These are phyloP conservation scores for Lucilia sericata DNA, from an alignment of 1,140 invertebrate species.

Conservation along the genomic window DNA sequence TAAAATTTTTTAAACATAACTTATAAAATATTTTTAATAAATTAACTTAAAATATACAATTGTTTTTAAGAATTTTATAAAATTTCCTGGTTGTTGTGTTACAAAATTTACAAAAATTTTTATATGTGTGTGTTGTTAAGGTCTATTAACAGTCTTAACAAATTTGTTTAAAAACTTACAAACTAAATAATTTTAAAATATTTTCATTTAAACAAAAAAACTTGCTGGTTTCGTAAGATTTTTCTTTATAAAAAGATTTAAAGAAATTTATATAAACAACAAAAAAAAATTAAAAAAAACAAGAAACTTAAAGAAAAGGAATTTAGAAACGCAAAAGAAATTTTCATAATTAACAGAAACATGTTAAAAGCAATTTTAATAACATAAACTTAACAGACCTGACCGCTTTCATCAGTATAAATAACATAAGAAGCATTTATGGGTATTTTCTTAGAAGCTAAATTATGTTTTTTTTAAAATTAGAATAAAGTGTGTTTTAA, in stretches of 20 bases:
- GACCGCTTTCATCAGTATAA: slow-evolving; percentile 94
- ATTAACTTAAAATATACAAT: background rate
- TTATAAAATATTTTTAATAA: no score
- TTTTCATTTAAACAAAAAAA: background rate
- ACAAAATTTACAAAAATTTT: background rate
- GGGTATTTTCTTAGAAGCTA: slow-evolving; percentile 74
- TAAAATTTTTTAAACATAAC: no score
- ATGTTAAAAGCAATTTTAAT: background rate
- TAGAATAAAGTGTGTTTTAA: background rate
- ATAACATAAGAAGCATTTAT: slow-evolving; percentile 91
- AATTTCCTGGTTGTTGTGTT: background rate
- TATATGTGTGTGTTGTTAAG: background rate
- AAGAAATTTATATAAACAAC: background rate
- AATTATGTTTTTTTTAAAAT: slow-evolving; percentile 15
- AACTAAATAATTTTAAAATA: background rate
- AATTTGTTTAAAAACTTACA: background rate
- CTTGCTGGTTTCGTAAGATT: slow-evolving; percentile 22
- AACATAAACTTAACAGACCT: slow-evolving; percentile 75
- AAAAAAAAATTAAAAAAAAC: slow-evolving; percentile 11
- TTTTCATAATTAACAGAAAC: background rate
- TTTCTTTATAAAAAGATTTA: slow-evolving; percentile 12
- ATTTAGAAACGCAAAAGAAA: background rate
- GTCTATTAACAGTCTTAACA: background rate
- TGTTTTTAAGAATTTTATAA: background rate
- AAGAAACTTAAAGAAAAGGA: background rate